Percentiles rank a stretch among this genome's conserved stretches.
Evolutionary conservation across 2,797 vertebrate species (phyloP).

Genomic region (Acipenser ruthenus): DNA sequence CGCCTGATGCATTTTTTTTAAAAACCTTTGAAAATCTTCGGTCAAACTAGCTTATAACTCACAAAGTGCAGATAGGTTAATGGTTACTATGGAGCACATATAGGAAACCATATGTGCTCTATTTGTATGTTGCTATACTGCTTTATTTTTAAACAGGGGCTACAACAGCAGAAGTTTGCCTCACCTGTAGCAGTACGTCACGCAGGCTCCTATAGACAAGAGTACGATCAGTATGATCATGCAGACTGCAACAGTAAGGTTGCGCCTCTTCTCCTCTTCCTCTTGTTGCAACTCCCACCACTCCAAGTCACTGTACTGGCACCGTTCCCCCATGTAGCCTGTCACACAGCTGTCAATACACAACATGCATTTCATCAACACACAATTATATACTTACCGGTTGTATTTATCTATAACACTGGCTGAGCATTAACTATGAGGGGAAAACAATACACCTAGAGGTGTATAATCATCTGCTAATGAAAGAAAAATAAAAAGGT

Average conservation of each 20-base stretch:
- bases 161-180: neutral
- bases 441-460: no score
- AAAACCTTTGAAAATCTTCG: no score
- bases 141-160: no score
- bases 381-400: constrained; percentile 3
- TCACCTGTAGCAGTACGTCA: constrained; percentile 70
- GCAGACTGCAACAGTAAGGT: constrained; percentile 47
- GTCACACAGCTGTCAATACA: constrained; percentile 58
- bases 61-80: no score
- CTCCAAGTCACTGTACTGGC: constrained; percentile 80
- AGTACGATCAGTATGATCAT: constrained; percentile 52
- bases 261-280: constrained; percentile 55
- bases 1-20: no score
- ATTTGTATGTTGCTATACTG: no score
- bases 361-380: constrained; percentile 2
- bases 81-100: no score
- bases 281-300: constrained; percentile 78
- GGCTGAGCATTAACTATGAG: no score
- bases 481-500: neutral
- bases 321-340: constrained; percentile 79
- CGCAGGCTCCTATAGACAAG: constrained; percentile 54
- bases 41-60: no score
- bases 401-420: no score
- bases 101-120: no score
- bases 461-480: neutral